Conservation (phyloP, 2,888 invertebrate genomes). For the Campopleginae sp. region DNA sequence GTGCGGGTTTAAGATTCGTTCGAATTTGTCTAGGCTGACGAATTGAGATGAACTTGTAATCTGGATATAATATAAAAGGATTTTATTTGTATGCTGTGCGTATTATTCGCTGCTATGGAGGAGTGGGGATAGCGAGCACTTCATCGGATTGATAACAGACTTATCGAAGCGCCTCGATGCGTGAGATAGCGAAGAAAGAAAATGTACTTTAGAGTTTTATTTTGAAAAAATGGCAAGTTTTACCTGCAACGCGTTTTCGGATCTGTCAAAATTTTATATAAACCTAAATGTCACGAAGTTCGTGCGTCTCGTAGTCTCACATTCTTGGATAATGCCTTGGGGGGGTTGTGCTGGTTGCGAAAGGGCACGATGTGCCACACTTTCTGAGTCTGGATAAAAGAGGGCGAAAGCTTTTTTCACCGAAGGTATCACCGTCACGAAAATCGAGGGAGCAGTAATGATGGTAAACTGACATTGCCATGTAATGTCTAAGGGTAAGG, state of each 20-base stretch:
- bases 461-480: conserved; percentile 34
- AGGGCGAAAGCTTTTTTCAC: conserved; percentile 26
- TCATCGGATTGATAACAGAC: conserved; percentile 46
- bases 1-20: not conserved
- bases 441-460: conserved; percentile 57
- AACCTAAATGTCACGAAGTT: conserved; percentile 32
- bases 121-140: conserved; percentile 29
- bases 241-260: not conserved
- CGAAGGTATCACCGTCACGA: conserved; percentile 47
- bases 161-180: conserved; percentile 30
- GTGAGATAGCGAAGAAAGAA: conserved; percentile 17
- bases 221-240: conserved; percentile 1
- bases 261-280: conserved; percentile 2
- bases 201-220: conserved; percentile 33
- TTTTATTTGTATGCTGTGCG: not conserved
- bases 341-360: conserved; percentile 13
- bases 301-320: conserved; percentile 13
- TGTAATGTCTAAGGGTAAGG: not conserved
- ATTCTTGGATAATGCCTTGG: not conserved
- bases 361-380: not conserved
- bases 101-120: not conserved
- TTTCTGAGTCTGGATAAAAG: conserved; percentile 22
- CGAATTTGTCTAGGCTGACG: not conserved
- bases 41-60: not conserved
- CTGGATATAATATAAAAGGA: not conserved